These are phyloP conservation scores for Pogoniulus pusillus DNA, from an alignment of 2,797 vertebrate genomes.

Conservation along the genomic window DNA sequence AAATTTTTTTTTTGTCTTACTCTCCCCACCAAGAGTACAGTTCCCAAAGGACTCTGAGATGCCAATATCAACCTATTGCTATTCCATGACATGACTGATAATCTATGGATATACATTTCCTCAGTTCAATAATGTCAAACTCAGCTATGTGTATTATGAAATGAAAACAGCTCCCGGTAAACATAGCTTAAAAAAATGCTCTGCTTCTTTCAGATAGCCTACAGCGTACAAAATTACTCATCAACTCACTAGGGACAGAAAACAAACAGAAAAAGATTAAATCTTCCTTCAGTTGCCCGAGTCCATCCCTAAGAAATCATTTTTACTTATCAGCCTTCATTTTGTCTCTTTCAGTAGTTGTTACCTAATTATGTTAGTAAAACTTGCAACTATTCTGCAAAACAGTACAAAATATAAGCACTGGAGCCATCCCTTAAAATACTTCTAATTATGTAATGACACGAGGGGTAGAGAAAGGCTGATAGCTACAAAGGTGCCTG, in stretches of 20 bases:
- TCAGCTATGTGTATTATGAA: background rate
- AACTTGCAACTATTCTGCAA: background rate
- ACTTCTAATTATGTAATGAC: background rate
- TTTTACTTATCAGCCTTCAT: background rate
- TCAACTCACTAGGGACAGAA: background rate
- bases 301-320: background rate
- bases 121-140: constrained; percentile 23
- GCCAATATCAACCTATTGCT: background rate
- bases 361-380: background rate
- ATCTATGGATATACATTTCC: background rate
- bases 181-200: background rate
- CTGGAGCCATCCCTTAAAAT: background rate
- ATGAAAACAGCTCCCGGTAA: background rate
- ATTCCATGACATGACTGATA: background rate
- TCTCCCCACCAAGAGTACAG: background rate
- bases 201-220: background rate
- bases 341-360: background rate
- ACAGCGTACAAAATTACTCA: background rate
- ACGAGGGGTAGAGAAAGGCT: too few relatives aligned
- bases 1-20: background rate
- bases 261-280: constrained; percentile 18
- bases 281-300: background rate
- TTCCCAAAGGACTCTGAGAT: background rate
- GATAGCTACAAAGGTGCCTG: too few relatives aligned
- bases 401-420: background rate